phyloP scores from a whole-genome alignment of 1,140 invertebrate species.

The Andricus grossulariae region DNA sequence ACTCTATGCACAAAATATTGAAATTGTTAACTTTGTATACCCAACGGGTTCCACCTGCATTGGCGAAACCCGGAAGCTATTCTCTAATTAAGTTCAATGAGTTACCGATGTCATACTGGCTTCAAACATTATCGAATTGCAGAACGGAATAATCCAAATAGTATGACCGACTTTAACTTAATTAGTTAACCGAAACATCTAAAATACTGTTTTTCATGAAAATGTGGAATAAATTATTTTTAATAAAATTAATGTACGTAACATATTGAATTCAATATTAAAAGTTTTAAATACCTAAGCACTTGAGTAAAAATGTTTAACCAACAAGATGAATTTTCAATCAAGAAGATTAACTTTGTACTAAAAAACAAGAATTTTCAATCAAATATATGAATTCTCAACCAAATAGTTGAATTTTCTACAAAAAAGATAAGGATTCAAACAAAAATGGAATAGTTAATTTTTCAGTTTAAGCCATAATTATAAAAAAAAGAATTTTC shows the following conservation, averaged over 20 bases:
- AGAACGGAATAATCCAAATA: not conserved
- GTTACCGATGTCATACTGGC: slow-evolving; percentile 3
- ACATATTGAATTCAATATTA: no score
- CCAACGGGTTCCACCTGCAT: not conserved
- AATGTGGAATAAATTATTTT: not conserved
- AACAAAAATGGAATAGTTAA: no score
- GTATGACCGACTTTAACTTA: not conserved
- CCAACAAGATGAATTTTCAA: no score
- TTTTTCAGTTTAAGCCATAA: no score
- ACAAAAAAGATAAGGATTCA: no score
- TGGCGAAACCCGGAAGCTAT: slow-evolving; percentile 20
- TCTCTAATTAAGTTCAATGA: slow-evolving; percentile 23
- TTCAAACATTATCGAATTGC: slow-evolving; percentile 5
- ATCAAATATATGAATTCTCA: no score
- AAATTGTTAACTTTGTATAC: slow-evolving; percentile 28
- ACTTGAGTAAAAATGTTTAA: no score
- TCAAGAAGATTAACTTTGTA: no score
- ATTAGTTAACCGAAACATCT: not conserved
- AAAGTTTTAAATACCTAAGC: no score
- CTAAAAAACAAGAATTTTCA: no score
- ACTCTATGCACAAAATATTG: slow-evolving; percentile 22
- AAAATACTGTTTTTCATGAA: not conserved
- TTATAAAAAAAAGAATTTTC: no score
- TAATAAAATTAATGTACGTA: not conserved
- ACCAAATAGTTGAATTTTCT: no score